Evolutionary conservation across 2,888 invertebrate species (phyloP), one percentile per base, ranked within the genome.

Genomic region (Laspeyria flexula): DNA sequence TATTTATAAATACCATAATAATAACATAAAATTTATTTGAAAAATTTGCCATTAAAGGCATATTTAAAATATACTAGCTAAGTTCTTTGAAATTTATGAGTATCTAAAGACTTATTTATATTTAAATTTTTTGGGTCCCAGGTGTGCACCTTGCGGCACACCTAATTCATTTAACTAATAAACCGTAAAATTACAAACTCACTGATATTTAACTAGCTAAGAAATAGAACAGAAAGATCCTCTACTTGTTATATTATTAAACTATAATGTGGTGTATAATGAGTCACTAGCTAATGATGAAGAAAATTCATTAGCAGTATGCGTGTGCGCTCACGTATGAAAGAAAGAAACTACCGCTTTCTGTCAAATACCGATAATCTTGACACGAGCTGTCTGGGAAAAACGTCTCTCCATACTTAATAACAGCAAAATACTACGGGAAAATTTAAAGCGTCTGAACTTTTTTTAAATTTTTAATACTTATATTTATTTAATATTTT

Each of bases 361-460:
- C 67, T 45, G 67, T 31, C n/a, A 55, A 66, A 66, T 64, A 64
- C 58, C 58, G 48, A 57, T 65, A 57, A 47, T 43, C 38, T 31
- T 3, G 2, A 10, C 9, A 33, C 9, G 12, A 25, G n/a, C 15
- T 34, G 37, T 41, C 21, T 30, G 18, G 37, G 41, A 33, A 45
- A 37, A 35, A 15, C 49, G 38, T 34, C 52, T 54, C 48, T 43
- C 47, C 18, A 44, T 34, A 15, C 10, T 40, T 25, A 13, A 13
- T 15, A 1, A 31, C 6, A 7, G 5, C 13, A 9, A 7, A 13
- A 9, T 31, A 6, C 6, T 12, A 1, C 6, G 13, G 7, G 10
- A 31, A 25, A 25, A 25, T 7, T 25, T 7, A 6, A 3, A 18
- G 18, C 2, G n/a, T n/a, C n/a, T n/a, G n/a, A n/a, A n/a, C n/a